phyloP scores from a whole-genome alignment of 2,113 vertebrate species.

The Stegostoma tigrinum region DNA sequence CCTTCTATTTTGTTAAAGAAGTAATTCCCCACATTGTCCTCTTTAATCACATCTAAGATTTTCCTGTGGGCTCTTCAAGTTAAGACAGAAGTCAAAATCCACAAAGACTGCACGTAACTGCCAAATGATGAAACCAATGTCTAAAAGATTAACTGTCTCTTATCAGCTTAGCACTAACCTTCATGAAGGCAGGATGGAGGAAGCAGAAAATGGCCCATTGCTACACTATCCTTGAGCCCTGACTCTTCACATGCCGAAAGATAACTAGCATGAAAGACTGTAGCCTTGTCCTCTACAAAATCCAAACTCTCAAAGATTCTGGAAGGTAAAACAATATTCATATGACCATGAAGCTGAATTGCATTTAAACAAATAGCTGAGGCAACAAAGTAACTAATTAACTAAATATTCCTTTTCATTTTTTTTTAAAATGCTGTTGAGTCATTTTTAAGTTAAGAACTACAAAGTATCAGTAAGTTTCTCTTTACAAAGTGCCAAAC shows the following conservation, averaged over 20 bases:
- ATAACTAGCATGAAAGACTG: conserved; percentile 59
- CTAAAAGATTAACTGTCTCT: not conserved
- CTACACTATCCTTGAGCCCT: conserved; percentile 23
- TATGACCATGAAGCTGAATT: not conserved
- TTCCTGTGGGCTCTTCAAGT: not conserved
- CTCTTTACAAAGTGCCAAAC: not conserved
- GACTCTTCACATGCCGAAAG: conserved; percentile 38
- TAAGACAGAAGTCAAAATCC: not conserved
- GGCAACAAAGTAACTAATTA: not conserved
- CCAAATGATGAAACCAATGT: not conserved
- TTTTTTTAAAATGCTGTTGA: not conserved
- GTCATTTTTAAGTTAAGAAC: not conserved
- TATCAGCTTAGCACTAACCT: conserved; percentile 50
- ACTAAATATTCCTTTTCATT: not conserved
- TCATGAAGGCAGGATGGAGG: conserved; percentile 60
- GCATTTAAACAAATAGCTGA: not conserved
- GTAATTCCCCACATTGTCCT: not conserved
- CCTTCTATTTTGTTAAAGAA: not conserved
- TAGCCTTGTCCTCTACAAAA: conserved; percentile 60
- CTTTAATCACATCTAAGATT: not conserved
- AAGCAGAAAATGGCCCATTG: conserved; percentile 60
- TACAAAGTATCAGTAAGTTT: not conserved
- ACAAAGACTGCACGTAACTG: too few species aligned
- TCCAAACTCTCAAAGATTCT: conserved; percentile 59
- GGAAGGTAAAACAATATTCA: conserved; percentile 39